phyloP scores from a whole-genome alignment of 2,113 vertebrate species.

The Pavo muticus region DNA sequence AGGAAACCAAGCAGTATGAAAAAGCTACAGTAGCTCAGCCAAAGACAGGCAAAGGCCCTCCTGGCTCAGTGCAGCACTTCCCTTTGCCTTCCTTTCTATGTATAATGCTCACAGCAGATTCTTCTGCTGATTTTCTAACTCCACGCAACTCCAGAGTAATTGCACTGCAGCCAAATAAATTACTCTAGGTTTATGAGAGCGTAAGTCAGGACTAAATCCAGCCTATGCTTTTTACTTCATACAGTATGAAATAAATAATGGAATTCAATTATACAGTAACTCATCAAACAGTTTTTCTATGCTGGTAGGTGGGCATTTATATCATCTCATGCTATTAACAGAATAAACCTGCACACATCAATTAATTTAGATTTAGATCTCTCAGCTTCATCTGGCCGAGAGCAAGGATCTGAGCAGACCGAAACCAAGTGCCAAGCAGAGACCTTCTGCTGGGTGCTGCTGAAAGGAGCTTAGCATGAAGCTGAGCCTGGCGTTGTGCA shows the following conservation, averaged over 20 bases:
- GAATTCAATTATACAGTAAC: slow-evolving; percentile 7
- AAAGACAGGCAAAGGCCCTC: background rate
- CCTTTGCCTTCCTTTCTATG: background rate
- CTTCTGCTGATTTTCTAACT: background rate
- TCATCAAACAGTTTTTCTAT: background rate
- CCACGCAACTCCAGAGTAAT: background rate
- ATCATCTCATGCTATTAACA: background rate
- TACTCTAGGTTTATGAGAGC: slow-evolving; percentile 11
- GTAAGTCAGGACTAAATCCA: slow-evolving; percentile 5
- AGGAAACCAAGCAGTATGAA: background rate
- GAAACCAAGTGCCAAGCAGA: background rate
- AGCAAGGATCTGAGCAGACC: background rate
- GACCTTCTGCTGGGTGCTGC: background rate
- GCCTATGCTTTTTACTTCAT: background rate
- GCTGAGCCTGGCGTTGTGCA: background rate
- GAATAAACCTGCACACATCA: background rate
- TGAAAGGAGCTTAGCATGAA: background rate
- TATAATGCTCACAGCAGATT: background rate
- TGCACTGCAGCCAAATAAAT: slow-evolving; percentile 23
- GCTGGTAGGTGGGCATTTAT: background rate
- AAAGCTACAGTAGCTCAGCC: background rate
- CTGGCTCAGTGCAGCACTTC: background rate
- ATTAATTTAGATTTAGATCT: background rate
- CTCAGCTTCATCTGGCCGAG: background rate
- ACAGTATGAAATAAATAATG: slow-evolving; percentile 10